Base-by-base conservation (phyloP, 2,113 vertebrate species). In the Cathartes aura region DNA sequence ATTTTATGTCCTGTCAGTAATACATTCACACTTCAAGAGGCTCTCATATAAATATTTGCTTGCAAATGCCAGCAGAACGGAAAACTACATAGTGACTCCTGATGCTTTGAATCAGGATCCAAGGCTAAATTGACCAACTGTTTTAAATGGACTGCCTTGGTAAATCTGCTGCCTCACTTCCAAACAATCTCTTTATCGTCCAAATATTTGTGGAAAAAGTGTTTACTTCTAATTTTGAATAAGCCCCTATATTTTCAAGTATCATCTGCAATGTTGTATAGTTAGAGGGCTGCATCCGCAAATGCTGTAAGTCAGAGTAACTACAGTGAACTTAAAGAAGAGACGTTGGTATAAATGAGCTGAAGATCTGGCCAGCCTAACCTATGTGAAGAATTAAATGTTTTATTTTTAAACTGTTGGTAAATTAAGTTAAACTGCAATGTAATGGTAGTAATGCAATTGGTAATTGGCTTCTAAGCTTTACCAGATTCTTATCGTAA, bases 21-120 rank as follows among this genome's bases (percentile, higher is more conserved):
- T 63, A 62, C 53, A 88, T 89, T 95, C 91, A 94, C 89, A 96
- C 52, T 96, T 94, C 90, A 93, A 80, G 88, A 89, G 47, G 34
- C 66, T 93, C 62, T 94, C 36, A 0, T 78, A 73, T 64, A 97
- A 98, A 97, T 97, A 98, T 97, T 98, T 97, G 86, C 90, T 92
- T 92, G 86, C 63, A 90, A 93, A 96, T 55, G 52, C 74, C 78
- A 94, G 72, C 55, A 32, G 88, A 90, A 97, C 0, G 45, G 97
- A 97, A 97, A 95, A 92, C 91, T 89, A 72, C 90, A 82, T 12
- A 73, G 71, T 24, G 45, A 79, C 64, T 83, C 68, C 22, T 68
- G 76, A 60, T 22, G 53, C 48, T 95, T 62, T 94, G 86, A 96
- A 78, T 93, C 59, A 92, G 27, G 58, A 74, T 74, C 56, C 89